Evolutionary conservation across 2,888 invertebrate genomes (phyloP).

Genomic region (Ochropacha duplaris): DNA sequence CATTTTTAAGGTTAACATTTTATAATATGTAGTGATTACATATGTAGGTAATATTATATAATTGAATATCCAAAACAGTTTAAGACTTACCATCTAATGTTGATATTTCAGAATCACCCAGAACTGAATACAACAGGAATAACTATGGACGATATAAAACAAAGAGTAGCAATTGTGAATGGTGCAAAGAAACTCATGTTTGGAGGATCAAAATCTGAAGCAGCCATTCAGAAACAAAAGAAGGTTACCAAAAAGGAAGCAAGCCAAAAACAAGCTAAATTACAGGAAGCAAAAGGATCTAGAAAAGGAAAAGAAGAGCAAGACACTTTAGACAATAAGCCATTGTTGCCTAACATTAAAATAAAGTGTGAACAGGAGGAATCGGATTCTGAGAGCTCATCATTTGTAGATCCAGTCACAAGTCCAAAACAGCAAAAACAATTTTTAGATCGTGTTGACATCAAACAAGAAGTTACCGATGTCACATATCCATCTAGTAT

Average conservation of each 20-base stretch:
- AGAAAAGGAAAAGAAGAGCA: slow-evolving; percentile 66
- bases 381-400: slow-evolving; percentile 77
- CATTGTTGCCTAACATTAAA: slow-evolving; percentile 69
- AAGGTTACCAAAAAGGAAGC: slow-evolving; percentile 63
- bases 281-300: slow-evolving; percentile 41
- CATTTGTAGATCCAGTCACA: slow-evolving; percentile 69
- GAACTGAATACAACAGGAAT: slow-evolving; percentile 91
- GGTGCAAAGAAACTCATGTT: slow-evolving; percentile 77
- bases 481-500: slow-evolving; percentile 46
- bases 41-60: too few relatives aligned
- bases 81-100: background rate
- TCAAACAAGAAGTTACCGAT: slow-evolving; percentile 67
- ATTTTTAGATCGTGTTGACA: slow-evolving; percentile 54
- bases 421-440: slow-evolving; percentile 72
- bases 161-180: slow-evolving; percentile 81
- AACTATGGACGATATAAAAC: slow-evolving; percentile 84
- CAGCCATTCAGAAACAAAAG: slow-evolving; percentile 56
- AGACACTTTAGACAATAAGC: slow-evolving; percentile 59
- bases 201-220: slow-evolving; percentile 65
- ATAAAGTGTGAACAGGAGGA: slow-evolving; percentile 72
- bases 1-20: too few relatives aligned
- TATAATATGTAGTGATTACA: too few relatives aligned
- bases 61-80: too few relatives aligned
- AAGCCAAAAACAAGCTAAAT: slow-evolving; percentile 45
- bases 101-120: slow-evolving; percentile 84